phyloP scores from a whole-genome alignment of 2,113 vertebrate species.

The Upupa epops region DNA sequence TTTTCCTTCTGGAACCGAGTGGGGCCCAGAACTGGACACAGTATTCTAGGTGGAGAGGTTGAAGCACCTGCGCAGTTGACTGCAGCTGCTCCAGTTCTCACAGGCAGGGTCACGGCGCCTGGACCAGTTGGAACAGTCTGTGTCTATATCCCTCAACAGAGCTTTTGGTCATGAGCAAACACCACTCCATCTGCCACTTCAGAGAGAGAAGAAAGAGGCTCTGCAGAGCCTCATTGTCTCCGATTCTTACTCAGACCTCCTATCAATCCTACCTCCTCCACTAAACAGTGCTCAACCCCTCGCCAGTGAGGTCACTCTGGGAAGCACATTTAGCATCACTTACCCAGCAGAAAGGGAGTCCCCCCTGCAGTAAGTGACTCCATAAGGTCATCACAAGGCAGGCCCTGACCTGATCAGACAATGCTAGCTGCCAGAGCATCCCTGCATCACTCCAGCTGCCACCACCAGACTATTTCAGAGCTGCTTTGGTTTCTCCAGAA shows the following conservation, averaged over 20 bases:
- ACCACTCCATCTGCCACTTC: background rate
- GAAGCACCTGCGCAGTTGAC: background rate
- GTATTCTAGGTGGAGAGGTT: background rate
- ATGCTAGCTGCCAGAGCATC: fast-evolving
- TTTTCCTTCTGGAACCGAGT: too few relatives aligned
- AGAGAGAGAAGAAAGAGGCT: background rate
- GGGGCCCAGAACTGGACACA: too few relatives aligned
- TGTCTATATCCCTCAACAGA: background rate
- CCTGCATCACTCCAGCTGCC: background rate
- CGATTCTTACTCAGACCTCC: background rate
- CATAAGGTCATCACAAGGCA: background rate
- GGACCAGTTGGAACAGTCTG: background rate
- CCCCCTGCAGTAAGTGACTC: background rate
- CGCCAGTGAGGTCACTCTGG: background rate
- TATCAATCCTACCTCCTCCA: background rate
- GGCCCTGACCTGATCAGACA: background rate
- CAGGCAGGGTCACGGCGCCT: fast-evolving
- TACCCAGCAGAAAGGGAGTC: background rate
- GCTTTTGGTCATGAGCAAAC: background rate
- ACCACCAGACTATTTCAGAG: background rate
- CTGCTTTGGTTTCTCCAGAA: background rate
- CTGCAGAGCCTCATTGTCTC: background rate
- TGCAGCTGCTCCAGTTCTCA: background rate
- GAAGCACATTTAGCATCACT: background rate
- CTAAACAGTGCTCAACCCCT: background rate